Conservation (phyloP, 1,140 invertebrate species). For the Orussus abietinus region DNA sequence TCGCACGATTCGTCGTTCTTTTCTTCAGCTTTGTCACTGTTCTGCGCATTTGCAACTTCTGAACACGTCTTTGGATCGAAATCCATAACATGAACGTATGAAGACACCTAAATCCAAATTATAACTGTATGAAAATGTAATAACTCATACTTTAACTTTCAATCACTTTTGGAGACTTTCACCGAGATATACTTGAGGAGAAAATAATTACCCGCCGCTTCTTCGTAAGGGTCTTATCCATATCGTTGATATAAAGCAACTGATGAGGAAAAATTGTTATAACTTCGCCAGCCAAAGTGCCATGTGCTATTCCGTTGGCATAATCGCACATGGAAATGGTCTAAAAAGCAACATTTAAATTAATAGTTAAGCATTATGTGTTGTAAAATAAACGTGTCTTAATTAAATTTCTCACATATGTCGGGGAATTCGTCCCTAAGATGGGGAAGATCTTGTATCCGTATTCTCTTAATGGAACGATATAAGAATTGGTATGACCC, state of each 20-base stretch:
- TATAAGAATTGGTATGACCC: conserved; percentile 38
- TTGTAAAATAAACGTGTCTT: conserved; percentile 8
- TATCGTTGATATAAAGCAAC: conserved; percentile 36
- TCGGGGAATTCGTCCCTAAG: conserved; percentile 41
- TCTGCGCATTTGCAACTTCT: too few species aligned
- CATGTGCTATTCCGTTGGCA: conserved; percentile 48
- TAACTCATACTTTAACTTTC: too few species aligned
- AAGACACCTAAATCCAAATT: conserved; percentile 20
- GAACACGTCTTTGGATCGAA: conserved; percentile 11
- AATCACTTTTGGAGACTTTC: neutral
- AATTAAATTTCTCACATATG: conserved; percentile 35
- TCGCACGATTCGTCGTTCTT: conserved; percentile 13
- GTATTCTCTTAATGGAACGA: conserved; percentile 41
- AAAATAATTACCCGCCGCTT: conserved; percentile 33
- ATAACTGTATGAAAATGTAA: too few species aligned
- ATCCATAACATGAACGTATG: conserved; percentile 25
- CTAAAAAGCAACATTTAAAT: conserved; percentile 18
- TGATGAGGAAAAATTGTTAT: conserved; percentile 46
- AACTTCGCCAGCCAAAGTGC: conserved; percentile 49
- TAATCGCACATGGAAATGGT: conserved; percentile 36
- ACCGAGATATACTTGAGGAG: neutral
- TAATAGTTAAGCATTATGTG: conserved; percentile 4
- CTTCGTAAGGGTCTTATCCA: conserved; percentile 34
- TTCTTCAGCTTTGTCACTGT: conserved; percentile 8
- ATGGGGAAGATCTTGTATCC: conserved; percentile 41